Evolutionary conservation across 2,888 invertebrate genomes (phyloP).

Genomic region (Ametastegia equiseti): DNA sequence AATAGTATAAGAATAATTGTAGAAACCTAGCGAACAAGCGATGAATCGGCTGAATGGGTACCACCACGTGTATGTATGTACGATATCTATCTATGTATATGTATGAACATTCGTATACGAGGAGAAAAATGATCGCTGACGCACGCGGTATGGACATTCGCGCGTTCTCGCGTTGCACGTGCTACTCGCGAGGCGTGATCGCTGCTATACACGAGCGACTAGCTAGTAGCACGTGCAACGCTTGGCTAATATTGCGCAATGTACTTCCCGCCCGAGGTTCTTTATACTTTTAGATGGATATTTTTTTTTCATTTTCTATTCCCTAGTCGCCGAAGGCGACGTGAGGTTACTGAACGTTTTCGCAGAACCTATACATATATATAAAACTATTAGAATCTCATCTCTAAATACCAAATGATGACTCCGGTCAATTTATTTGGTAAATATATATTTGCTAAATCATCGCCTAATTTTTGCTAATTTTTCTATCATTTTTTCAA

Average conservation of each 20-base stretch:
- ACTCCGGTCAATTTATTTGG: not conserved
- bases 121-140: not conserved
- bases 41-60: too few relatives aligned
- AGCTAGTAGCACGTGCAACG: not conserved
- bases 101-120: too few relatives aligned
- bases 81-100: too few relatives aligned
- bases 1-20: not conserved
- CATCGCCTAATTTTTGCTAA: too few relatives aligned
- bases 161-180: conserved; percentile 8
- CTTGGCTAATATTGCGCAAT: conserved; percentile 29
- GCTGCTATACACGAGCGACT: not conserved
- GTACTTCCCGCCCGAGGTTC: not conserved
- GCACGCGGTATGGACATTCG: not conserved
- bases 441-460: not conserved
- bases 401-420: not conserved
- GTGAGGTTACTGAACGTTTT: conserved; percentile 37
- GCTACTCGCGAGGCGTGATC: not conserved
- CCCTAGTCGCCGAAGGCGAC: conserved; percentile 39
- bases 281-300: too few relatives aligned
- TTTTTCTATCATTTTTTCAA: too few relatives aligned
- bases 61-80: too few relatives aligned
- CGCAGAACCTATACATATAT: not conserved
- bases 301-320: not conserved
- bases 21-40: not conserved
- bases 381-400: not conserved